phyloP scores from a whole-genome alignment of 2,888 invertebrate species.

The Scrobipalpa atriplicella region DNA sequence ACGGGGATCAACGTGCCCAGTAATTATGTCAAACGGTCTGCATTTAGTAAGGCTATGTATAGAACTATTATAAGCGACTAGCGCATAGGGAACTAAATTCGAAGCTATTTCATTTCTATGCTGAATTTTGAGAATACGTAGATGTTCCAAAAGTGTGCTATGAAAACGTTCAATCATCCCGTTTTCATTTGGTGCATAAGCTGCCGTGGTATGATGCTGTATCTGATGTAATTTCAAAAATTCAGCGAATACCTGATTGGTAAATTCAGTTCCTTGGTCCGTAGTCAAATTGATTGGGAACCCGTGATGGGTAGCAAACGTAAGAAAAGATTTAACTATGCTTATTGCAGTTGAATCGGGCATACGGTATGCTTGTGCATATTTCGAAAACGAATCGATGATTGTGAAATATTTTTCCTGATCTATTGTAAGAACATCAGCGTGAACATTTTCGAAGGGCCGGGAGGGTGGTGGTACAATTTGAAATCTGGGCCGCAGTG shows the following conservation, averaged over 20 bases:
- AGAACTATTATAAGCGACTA: constrained; percentile 5
- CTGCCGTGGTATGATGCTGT: neutral
- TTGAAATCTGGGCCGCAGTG: neutral
- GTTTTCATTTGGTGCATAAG: constrained; percentile 10
- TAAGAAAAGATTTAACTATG: constrained; percentile 7
- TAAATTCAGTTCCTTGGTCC: constrained; percentile 14
- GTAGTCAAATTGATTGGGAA: neutral
- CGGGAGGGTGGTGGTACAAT: constrained; percentile 13
- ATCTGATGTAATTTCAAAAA: neutral
- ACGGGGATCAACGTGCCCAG: constrained; percentile 33
- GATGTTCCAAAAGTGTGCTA: neutral
- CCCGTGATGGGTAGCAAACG: constrained; percentile 6
- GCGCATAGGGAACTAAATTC: constrained; percentile 10
- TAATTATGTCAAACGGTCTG: constrained; percentile 23
- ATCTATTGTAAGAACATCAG: neutral
- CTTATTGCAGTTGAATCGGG: neutral
- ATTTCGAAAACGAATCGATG: too few relatives aligned
- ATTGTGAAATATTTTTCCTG: constrained; percentile 15
- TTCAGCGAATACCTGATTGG: constrained; percentile 1
- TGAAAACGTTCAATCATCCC: too few relatives aligned
- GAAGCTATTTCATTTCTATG: neutral
- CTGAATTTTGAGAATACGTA: constrained; percentile 14
- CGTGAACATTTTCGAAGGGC: constrained; percentile 9
- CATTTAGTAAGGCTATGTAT: too few relatives aligned
- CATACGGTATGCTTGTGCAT: constrained; percentile 10